phyloP scores from a whole-genome alignment of 1,140 invertebrate species.

The Paramacrobiotus metropolitanus region DNA sequence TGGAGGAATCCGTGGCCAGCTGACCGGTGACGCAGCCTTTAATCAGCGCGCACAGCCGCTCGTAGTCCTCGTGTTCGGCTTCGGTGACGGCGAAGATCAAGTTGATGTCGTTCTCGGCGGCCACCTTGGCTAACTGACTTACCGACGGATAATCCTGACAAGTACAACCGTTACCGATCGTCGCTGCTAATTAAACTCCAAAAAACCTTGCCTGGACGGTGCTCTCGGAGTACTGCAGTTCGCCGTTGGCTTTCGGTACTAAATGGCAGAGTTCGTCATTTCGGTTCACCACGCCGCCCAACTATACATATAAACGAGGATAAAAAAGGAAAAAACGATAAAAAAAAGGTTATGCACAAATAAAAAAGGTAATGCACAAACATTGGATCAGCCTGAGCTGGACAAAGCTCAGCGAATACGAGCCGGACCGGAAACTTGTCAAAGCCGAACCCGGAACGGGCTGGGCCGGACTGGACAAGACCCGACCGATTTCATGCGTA shows the following conservation, averaged over 20 bases:
- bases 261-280: slow-evolving; percentile 32
- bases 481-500: no score
- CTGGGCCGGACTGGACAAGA: no score
- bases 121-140: slow-evolving; percentile 25
- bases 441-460: no score
- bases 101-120: slow-evolving; percentile 27
- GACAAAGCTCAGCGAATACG: no score
- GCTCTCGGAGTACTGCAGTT: slow-evolving; percentile 15
- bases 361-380: no score
- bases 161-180: slow-evolving; percentile 4
- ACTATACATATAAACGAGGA: no score
- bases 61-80: slow-evolving; percentile 23
- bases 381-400: no score
- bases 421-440: no score
- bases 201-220: slow-evolving; percentile 18
- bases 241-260: slow-evolving; percentile 21
- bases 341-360: no score
- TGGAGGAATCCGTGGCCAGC: neutral
- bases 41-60: slow-evolving; percentile 19
- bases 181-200: no score
- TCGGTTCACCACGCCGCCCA: slow-evolving; percentile 29
- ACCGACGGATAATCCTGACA: slow-evolving; percentile 30
- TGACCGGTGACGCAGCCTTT: neutral
- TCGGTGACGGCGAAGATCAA: slow-evolving; percentile 30
- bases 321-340: no score